A percentile compares a stretch with the other conserved stretches of the same genome.
These are phyloP conservation scores for Leucophenga maculata DNA, from an alignment of 2,888 invertebrate genomes.

Conservation along the genomic window DNA sequence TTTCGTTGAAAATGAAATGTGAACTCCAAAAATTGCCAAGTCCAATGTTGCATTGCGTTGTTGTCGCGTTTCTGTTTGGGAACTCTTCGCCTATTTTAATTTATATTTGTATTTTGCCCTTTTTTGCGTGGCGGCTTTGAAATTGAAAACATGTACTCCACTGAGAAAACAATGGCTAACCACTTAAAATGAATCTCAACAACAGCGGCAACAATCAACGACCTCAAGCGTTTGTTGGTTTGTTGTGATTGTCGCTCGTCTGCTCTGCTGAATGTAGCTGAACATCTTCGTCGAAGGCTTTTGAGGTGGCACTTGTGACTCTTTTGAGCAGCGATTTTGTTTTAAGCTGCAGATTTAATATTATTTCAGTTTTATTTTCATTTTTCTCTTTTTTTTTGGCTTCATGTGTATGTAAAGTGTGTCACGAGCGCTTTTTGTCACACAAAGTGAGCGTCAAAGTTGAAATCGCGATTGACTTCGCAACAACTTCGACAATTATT, in stretches of 20 bases:
- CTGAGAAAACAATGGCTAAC: constrained; percentile 13
- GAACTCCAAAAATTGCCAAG: too few species aligned
- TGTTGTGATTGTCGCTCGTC: neutral
- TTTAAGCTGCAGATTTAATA: constrained; percentile 49
- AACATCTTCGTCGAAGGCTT: neutral
- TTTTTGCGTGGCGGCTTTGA: constrained; percentile 17
- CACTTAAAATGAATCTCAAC: constrained; percentile 10
- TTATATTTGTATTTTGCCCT: too few species aligned
- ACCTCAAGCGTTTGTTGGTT: constrained; percentile 7
- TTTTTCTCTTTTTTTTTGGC: constrained; percentile 55
- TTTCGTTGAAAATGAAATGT: too few species aligned
- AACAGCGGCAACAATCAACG: neutral
- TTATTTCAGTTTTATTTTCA: constrained; percentile 58
- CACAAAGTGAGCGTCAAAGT: too few species aligned
- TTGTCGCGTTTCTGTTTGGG: too few species aligned
- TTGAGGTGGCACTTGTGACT: neutral
- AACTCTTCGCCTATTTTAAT: too few species aligned
- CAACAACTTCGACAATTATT: too few species aligned
- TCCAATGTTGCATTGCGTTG: too few species aligned
- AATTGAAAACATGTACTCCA: constrained; percentile 19
- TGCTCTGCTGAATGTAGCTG: neutral
- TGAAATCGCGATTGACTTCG: too few species aligned
- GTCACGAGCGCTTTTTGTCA: too few species aligned
- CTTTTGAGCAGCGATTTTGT: too few species aligned
- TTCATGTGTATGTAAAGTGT: constrained; percentile 44